Evolutionary conservation across 2,888 invertebrate genomes (phyloP).

Genomic region (Tillus elongatus): DNA sequence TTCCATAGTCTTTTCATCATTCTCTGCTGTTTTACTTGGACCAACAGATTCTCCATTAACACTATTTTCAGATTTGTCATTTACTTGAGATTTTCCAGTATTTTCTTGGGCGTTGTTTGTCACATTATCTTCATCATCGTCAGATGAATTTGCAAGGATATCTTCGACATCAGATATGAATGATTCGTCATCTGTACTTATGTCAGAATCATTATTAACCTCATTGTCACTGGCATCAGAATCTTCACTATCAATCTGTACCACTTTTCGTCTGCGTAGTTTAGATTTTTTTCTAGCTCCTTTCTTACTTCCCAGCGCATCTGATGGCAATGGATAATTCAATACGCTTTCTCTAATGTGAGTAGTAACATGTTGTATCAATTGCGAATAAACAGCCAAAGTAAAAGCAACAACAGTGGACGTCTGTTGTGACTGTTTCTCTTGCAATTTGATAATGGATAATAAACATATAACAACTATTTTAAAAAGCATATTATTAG

Average conservation of each 20-base stretch:
- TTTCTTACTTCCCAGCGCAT: slow-evolving; percentile 17
- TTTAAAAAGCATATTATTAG: slow-evolving; percentile 67
- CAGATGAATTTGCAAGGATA: slow-evolving; percentile 28
- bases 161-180: slow-evolving; percentile 33
- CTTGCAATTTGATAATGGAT: slow-evolving; percentile 67
- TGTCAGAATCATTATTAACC: slow-evolving; percentile 17
- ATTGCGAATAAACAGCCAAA: slow-evolving; percentile 69
- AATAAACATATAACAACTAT: slow-evolving; percentile 73
- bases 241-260: slow-evolving; percentile 29
- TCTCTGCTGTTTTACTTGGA: not conserved
- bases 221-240: slow-evolving; percentile 29
- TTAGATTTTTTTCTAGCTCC: slow-evolving; percentile 26
- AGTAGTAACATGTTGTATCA: slow-evolving; percentile 45
- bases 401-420: slow-evolving; percentile 79
- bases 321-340: slow-evolving; percentile 37
- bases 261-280: slow-evolving; percentile 28
- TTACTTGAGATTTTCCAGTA: not conserved
- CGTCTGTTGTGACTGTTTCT: slow-evolving; percentile 64
- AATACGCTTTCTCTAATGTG: slow-evolving; percentile 40
- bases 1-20: slow-evolving; percentile 19
- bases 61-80: slow-evolving; percentile 4
- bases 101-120: slow-evolving; percentile 9
- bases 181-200: slow-evolving; percentile 30
- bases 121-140: slow-evolving; percentile 24
- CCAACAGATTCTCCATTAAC: not conserved